Conservation (phyloP, 2,113 vertebrate genomes). For the Helogale parvula region DNA sequence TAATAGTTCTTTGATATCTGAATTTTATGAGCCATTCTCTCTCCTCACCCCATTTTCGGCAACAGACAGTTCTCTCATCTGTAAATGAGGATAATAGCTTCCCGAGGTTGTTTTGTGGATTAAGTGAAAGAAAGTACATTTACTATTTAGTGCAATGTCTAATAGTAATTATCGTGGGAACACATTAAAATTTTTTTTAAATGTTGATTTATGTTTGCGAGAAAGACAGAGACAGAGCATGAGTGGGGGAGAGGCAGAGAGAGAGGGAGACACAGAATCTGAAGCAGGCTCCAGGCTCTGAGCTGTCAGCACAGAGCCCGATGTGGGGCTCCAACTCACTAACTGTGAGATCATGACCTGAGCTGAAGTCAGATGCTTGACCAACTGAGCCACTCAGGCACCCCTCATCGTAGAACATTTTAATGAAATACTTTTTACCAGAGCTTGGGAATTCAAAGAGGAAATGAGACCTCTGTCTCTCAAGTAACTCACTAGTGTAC, state of each 20-base stretch:
- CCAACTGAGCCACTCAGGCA: too few species aligned
- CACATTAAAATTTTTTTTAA: not conserved
- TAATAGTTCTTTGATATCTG: not conserved
- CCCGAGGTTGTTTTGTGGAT: not conserved
- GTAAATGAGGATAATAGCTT: not conserved
- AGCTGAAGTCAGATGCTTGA: too few species aligned
- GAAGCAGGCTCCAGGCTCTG: too few species aligned
- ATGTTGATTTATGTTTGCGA: too few species aligned
- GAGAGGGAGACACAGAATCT: too few species aligned
- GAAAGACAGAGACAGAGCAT: too few species aligned
- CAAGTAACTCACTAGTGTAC: not conserved
- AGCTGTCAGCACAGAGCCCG: too few species aligned
- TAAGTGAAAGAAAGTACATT: not conserved
- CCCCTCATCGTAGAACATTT: not conserved
- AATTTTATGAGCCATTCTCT: not conserved
- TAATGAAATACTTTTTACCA: not conserved
- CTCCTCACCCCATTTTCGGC: not conserved
- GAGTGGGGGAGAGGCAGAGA: too few species aligned
- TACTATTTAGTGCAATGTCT: not conserved
- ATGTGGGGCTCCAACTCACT: too few species aligned
- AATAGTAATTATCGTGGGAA: not conserved
- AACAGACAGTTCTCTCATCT: not conserved
- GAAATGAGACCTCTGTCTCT: not conserved
- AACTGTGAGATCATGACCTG: too few species aligned
- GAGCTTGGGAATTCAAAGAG: not conserved